Percentiles rank a stretch among this genome's conserved stretches.
Conservation (phyloP, 2,797 vertebrate genomes). For the Atherinosoma microstoma region DNA sequence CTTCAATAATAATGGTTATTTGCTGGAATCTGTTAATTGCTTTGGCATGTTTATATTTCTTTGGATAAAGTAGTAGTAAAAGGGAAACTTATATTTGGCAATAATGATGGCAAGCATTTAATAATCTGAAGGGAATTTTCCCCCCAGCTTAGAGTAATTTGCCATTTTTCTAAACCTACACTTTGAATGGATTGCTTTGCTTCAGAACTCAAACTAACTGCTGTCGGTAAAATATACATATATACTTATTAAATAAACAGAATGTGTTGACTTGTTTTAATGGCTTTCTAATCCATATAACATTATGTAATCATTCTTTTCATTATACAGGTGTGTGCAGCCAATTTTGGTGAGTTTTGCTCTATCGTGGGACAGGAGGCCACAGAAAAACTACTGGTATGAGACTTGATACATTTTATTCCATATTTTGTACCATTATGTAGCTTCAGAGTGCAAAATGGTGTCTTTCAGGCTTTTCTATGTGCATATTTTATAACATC, state of each 20-base stretch:
- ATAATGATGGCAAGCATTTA: no score
- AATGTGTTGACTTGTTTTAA: no score
- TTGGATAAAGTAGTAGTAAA: background rate
- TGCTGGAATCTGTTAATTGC: background rate
- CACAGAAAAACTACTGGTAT: slow-evolving; percentile 92
- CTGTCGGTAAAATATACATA: background rate
- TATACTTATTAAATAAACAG: background rate
- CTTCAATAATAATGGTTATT: background rate
- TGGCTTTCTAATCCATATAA: background rate
- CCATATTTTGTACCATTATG: slow-evolving; percentile 3
- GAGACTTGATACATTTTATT: slow-evolving; percentile 29
- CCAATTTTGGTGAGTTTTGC: slow-evolving; percentile 93
- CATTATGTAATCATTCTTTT: background rate
- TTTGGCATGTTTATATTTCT: background rate
- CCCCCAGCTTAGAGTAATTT: background rate
- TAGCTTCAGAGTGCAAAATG: background rate
- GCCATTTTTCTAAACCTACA: background rate
- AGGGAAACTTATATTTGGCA: background rate
- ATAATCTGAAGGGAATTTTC: background rate
- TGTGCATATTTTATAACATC: background rate
- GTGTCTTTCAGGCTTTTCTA: background rate
- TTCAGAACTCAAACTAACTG: background rate
- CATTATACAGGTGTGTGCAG: slow-evolving; percentile 87
- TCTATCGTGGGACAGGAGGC: slow-evolving; percentile 92
- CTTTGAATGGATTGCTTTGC: background rate